Base-by-base conservation (phyloP, 2,113 vertebrate species). In the Poeciliopsis occidentalis region DNA sequence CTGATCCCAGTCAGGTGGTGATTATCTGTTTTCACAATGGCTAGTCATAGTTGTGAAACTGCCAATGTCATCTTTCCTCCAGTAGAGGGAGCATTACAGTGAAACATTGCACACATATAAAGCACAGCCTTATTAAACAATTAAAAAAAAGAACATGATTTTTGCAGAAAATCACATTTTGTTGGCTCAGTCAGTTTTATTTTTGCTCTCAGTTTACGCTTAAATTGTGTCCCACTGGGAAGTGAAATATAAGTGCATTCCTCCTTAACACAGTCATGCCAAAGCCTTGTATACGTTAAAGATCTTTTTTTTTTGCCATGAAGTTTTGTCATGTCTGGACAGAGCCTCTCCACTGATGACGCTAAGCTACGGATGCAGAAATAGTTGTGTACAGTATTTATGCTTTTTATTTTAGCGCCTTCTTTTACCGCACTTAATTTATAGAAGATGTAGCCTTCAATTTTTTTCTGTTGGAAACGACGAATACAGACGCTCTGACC, bases 311-410 rank as follows among this genome's bases (percentile, higher is more conserved):
- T 68, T 75, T 63, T 81, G 81, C 71, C 67, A 26, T 81, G 41
- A 76, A 54, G 7, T 63, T 73, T 63, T 73, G 70, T 74, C 70
- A 64, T 17, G 41, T 81, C 37, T 67, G 69, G 72, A 31, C 51
- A 29, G 51, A 54, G 69, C 72, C 75, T 85, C 76, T 71, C 75
- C 85, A 47, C 61, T 73, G 68, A 84, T 68, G 79, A 81, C 27
- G 51, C 80, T 41, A 61, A 89, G 85, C 80, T 83, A 82, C 85
- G 82, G 85, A 82, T 82, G 80, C 83, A 87, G 71, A 82, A 82
- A 87, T 83, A 85, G 85, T 85, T 81, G 80, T 96, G 95, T 95
- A 96, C 94, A 96, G 95, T 96, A 96, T 96, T 96, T 96, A 96
- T 95, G 92, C 86, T 93, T 93, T 94, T 82, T 67, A 91, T 91